A percentile compares a stretch with the other conserved stretches of the same genome.
phyloP scores from a whole-genome alignment of 2,113 vertebrate genomes.

The Sakesphorus luctuosus region DNA sequence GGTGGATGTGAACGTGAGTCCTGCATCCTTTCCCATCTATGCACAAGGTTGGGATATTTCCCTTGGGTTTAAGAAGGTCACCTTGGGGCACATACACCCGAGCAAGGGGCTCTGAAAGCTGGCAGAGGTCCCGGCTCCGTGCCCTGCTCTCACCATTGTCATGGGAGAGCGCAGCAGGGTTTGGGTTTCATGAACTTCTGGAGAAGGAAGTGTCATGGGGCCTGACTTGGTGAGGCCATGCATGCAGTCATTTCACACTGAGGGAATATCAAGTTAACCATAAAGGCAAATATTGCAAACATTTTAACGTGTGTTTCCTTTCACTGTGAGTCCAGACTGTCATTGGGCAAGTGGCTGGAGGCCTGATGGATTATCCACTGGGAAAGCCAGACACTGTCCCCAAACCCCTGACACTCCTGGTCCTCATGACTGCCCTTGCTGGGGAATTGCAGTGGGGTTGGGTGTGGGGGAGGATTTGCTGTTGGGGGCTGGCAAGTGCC shows the following conservation, averaged over 20 bases:
- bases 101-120: not conserved
- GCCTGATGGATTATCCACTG: conserved; percentile 19
- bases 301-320: not conserved
- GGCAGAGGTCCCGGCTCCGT: fast-evolving
- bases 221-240: not conserved
- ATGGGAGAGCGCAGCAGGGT: not conserved
- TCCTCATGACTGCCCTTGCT: too few species aligned
- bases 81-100: fast-evolving
- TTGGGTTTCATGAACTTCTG: not conserved
- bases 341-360: conserved; percentile 1
- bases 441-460: fast-evolving
- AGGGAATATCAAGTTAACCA: not conserved
- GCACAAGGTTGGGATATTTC: not conserved
- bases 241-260: fast-evolving
- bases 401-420: too few species aligned
- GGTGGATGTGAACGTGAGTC: conserved; percentile 63
- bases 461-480: not conserved
- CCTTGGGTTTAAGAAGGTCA: not conserved
- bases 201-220: not conserved
- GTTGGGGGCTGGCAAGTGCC: not conserved
- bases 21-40: not conserved
- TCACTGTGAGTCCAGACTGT: conserved; percentile 11
- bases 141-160: not conserved
- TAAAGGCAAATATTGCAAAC: conserved; percentile 32
- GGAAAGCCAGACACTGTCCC: conserved; percentile 16